These are phyloP conservation scores for Bugulina stolonifera DNA, from an alignment of 2,888 invertebrate species.

Conservation along the genomic window DNA sequence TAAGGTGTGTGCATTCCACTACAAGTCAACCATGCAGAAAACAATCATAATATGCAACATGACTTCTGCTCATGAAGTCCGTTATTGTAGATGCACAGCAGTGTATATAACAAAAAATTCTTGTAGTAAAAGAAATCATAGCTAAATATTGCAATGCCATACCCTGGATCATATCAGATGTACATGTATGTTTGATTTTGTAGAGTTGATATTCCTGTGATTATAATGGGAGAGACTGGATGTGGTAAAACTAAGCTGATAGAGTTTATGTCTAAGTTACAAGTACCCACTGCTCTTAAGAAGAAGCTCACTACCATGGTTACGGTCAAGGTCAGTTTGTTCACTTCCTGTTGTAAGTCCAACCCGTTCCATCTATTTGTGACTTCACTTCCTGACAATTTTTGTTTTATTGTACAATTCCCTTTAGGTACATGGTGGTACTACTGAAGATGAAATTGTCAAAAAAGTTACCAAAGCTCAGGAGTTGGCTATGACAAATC, in stretches of 20 bases:
- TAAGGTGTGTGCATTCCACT: constrained; percentile 2
- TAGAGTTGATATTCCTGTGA: constrained; percentile 34
- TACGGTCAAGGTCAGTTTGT: background rate
- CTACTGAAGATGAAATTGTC: constrained; percentile 40
- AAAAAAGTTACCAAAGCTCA: constrained; percentile 38
- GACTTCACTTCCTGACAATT: background rate
- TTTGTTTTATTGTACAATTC: no score
- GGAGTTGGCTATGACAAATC: constrained; percentile 36
- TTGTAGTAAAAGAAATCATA: no score
- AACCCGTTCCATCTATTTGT: background rate
- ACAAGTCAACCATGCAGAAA: no score
- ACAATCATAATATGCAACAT: no score
- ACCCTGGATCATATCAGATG: no score
- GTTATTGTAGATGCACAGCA: no score
- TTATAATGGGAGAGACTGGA: constrained; percentile 40
- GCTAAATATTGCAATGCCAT: no score
- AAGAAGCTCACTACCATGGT: constrained; percentile 7
- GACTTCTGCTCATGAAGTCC: no score
- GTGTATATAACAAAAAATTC: no score
- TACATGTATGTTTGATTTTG: no score
- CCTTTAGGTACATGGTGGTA: constrained; percentile 43
- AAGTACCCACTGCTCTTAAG: constrained; percentile 16
- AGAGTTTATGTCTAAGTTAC: constrained; percentile 28
- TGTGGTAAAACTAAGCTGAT: constrained; percentile 40
- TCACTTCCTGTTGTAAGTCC: background rate